Base-by-base conservation (phyloP, 2,113 vertebrate genomes). In the Triplophysa rosa region DNA sequence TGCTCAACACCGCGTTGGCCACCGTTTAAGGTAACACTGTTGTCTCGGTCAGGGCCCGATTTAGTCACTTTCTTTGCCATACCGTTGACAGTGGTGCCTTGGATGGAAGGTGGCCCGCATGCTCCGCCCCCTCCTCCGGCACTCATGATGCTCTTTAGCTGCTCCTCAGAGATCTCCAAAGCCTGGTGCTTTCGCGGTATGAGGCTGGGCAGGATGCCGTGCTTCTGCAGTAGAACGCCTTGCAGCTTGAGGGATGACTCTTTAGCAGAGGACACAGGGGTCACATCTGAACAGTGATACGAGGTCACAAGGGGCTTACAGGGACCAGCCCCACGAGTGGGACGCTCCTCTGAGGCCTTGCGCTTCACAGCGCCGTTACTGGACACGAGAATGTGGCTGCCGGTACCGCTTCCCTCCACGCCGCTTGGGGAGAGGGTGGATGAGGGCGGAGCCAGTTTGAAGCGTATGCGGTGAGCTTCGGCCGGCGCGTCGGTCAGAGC, bases 401-500 rank as follows among this genome's bases (percentile, higher is more conserved):
- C 89, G 91, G 92, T 94, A 89, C 93, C 93, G 92, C 93, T 95
- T 88, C 92, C 94, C 88, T 95, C 94, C 89, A 92, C 92, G 89
- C 92, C 93, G 88, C 93, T 93, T 83, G 94, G 92, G 24, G 94
- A 95, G 88, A 96, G 93, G 87, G 94, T 93, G 89, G 94, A 95
- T 84, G 95, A 94, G 72, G 95, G 93, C 88, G 89, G 94, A 93
- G 92, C 98, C 97, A 99, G 95, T 95, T 98, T 99, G 97, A 99
- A 98, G 93, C 96, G 96, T 93, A 98, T 97, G 92, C 97, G 97
- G 94, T 98, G 98, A 96, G 98, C 96, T 97, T 99, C 98, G 93
- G 96, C 95, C 94, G 98, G 96, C 94, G 97, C 95, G 91, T 99
- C 98, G 94, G 98, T 98, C 94, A 99, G 96, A 98, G 98, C 97